These are phyloP conservation scores for Atta cephalotes DNA, from an alignment of 1,140 invertebrate genomes.

Conservation along the genomic window DNA sequence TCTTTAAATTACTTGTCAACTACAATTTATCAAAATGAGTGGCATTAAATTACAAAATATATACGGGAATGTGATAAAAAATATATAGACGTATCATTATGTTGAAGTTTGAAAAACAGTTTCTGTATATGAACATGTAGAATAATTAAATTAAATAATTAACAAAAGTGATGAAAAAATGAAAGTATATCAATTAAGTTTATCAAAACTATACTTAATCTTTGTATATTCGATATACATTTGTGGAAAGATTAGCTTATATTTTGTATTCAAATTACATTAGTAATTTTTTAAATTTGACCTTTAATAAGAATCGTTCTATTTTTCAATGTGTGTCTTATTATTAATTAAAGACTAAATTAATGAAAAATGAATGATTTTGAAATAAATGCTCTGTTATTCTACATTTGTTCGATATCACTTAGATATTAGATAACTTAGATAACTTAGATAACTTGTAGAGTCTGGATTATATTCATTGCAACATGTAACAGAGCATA, in stretches of 20 bases:
- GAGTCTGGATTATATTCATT: neutral
- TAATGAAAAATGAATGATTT: neutral
- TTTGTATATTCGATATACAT: neutral
- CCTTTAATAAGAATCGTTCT: neutral
- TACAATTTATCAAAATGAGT: slow-evolving; percentile 7
- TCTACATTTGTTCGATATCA: neutral
- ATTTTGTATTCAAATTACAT: neutral
- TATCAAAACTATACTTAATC: neutral
- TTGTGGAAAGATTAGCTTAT: neutral
- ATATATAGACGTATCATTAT: neutral
- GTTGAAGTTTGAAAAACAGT: neutral
- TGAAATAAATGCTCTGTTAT: neutral
- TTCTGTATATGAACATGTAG: neutral
- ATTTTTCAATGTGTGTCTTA: neutral
- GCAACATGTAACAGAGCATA: neutral
- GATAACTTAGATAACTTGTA: neutral
- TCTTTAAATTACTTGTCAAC: slow-evolving; percentile 23
- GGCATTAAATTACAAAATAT: neutral
- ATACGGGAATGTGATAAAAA: neutral
- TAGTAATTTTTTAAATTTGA: neutral
- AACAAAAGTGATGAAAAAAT: neutral
- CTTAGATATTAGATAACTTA: neutral
- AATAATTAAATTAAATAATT: neutral
- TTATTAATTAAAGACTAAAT: neutral
- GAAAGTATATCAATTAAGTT: no score